Evolutionary conservation across 1,140 invertebrate genomes (phyloP), one percentile per base, ranked within the genome.

Genomic region (Drosophila teissieri): DNA sequence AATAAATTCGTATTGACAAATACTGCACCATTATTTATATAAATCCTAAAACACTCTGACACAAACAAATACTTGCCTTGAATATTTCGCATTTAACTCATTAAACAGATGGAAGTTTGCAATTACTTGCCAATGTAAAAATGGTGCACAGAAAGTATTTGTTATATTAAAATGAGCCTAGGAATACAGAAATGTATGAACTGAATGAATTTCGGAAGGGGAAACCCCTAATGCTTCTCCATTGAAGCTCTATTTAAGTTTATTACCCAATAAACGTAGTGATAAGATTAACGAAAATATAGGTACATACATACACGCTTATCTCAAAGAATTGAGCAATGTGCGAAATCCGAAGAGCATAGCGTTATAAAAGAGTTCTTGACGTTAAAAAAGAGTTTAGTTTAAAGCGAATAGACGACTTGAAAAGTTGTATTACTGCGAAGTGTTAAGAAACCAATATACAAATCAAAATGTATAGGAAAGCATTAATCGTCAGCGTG

Each of bases 391-490:
- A 5, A 36, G 0, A n/a, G 17, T 34, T 77, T 61, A 77, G 73
- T 77, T 39, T 42, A 10, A 37, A 17, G 5, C 17, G 11, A 46
- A 55, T 5, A 17, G 15, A 22, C 46, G 6, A n/a, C 8, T 40
- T 37, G 56, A 19, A 24, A 17, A 52, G 40, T 63, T 2, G 5
- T 14, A 7, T 12, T 45, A 12, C 10, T 0, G 10, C 14, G 14
- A 27, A 14, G 2, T 12, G 14, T 19, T 5, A 19, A 73, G 2
- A 22, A 19, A 6, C 11, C 2, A 12, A 36, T 10, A 17, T n/a
- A 46, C 4, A 31, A 3, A 1, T 31, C 5, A 65, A 15, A 53
- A 86, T 86, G 82, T 42, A 60, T 39, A 63, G 15, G 8, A 88
- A 83, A 58, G 12, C 44, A 2, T 36, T 88, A 3, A 36, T 74